A percentile compares a stretch with the other conserved stretches of the same genome.
Conservation (phyloP, 2,888 invertebrate species). For the Tetanocera ferruginea region DNA sequence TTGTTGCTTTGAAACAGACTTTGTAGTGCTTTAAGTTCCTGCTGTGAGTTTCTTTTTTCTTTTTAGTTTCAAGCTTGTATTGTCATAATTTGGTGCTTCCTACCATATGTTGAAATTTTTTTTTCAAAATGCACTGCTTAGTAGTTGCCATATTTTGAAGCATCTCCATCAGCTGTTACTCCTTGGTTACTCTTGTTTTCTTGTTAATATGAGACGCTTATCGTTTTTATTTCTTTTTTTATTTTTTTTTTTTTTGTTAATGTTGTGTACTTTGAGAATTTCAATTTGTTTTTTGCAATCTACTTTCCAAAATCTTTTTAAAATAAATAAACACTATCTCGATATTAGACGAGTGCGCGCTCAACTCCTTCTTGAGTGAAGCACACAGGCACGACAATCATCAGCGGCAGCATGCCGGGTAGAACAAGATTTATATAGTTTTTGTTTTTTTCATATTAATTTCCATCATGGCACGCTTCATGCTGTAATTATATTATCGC, state of each 20-base stretch:
- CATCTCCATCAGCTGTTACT: neutral
- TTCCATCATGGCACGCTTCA: slow-evolving; percentile 4
- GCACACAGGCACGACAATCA: neutral
- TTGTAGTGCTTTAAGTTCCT: no score
- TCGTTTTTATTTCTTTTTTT: no score
- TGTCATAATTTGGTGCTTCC: neutral
- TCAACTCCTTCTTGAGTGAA: neutral
- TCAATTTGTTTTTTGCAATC: slow-evolving; percentile 1
- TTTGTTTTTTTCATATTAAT: neutral
- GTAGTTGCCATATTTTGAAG: neutral
- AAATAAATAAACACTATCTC: slow-evolving; percentile 23
- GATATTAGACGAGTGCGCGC: neutral
- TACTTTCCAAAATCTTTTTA: neutral
- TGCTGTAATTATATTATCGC: slow-evolving; percentile 13
- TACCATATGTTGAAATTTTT: neutral
- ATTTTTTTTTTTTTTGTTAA: neutral
- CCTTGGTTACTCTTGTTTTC: no score
- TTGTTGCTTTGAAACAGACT: neutral
- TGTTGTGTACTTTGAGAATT: neutral
- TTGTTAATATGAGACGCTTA: neutral
- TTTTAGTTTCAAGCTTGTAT: neutral
- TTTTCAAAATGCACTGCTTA: neutral
- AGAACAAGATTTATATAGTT: neutral
- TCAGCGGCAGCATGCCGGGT: neutral
- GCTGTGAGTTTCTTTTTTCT: neutral